Percentiles rank a stretch among this genome's conserved stretches.
Evolutionary conservation across 2,797 vertebrate species (phyloP).

Genomic region (Salarias fasciatus): DNA sequence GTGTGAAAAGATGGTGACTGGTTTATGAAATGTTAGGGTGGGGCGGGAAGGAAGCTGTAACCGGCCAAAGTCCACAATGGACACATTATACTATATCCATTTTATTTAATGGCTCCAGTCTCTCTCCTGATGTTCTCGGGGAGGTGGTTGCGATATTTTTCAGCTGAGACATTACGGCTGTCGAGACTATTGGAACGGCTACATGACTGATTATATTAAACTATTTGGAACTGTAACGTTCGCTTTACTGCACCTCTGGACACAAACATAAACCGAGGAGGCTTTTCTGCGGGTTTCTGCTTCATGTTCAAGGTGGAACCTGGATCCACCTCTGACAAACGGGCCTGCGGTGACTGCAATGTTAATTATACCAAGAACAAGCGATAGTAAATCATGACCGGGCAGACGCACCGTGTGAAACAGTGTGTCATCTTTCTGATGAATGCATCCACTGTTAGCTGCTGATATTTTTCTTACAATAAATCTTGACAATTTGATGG

Average conservation of each 20-base stretch:
- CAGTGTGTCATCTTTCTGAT: not conserved
- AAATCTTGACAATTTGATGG: constrained; percentile 5
- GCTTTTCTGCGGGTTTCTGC: not conserved
- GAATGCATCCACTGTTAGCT: constrained; percentile 1
- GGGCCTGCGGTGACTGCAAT: not conserved
- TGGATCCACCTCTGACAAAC: not conserved
- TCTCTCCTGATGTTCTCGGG: constrained; percentile 5
- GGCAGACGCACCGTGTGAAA: not conserved
- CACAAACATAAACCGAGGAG: not conserved
- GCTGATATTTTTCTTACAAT: not conserved
- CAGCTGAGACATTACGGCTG: not conserved
- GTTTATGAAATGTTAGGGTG: not conserved
- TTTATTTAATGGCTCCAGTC: constrained; percentile 3
- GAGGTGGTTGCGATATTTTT: not conserved
- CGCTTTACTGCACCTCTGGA: not conserved
- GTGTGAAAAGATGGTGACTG: constrained; percentile 1
- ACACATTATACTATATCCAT: constrained; percentile 3
- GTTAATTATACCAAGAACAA: not conserved
- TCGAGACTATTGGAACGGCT: too few relatives aligned
- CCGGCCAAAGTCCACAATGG: not conserved
- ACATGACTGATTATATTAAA: not conserved
- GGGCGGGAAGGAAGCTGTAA: not conserved
- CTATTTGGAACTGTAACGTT: not conserved
- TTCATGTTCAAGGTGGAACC: not conserved
- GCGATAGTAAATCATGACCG: not conserved